These are phyloP conservation scores for Chymomyza amoena DNA, from an alignment of 2,888 invertebrate genomes.

Conservation along the genomic window DNA sequence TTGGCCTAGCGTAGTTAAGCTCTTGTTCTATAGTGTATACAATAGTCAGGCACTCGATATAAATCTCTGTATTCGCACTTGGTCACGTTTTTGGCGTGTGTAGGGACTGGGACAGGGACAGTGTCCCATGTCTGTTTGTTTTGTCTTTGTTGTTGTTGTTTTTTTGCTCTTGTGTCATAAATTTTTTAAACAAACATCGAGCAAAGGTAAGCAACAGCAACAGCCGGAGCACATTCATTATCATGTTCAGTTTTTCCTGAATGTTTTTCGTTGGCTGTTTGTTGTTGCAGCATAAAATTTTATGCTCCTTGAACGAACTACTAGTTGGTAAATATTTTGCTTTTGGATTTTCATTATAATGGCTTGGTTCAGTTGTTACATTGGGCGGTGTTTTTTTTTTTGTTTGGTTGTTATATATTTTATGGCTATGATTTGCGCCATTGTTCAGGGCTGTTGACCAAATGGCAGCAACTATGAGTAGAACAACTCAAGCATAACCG, in stretches of 20 bases:
- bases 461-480: slow-evolving; percentile 17
- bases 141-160: slow-evolving; percentile 19
- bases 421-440: slow-evolving; percentile 71
- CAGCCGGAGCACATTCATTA: background rate
- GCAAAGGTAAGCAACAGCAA: slow-evolving; percentile 53
- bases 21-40: background rate
- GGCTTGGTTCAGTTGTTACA: slow-evolving; percentile 2
- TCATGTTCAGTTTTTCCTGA: background rate
- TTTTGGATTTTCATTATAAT: slow-evolving; percentile 66
- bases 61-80: background rate
- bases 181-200: slow-evolving; percentile 48
- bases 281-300: slow-evolving; percentile 51
- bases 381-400: background rate
- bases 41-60: background rate
- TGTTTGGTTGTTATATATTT: slow-evolving; percentile 59
- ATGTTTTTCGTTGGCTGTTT: background rate
- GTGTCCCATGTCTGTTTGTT: slow-evolving; percentile 23
- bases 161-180: slow-evolving; percentile 48
- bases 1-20: background rate
- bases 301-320: slow-evolving; percentile 11
- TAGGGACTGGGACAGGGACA: slow-evolving; percentile 24
- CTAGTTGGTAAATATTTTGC: background rate
- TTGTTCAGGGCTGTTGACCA: slow-evolving; percentile 68
- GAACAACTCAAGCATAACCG: slow-evolving; percentile 68
- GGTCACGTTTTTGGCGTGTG: slow-evolving; percentile 55